Percentiles rank a stretch among this genome's conserved stretches.
phyloP scores from a whole-genome alignment of 2,888 invertebrate species.

The Tanypteryx hageni region DNA sequence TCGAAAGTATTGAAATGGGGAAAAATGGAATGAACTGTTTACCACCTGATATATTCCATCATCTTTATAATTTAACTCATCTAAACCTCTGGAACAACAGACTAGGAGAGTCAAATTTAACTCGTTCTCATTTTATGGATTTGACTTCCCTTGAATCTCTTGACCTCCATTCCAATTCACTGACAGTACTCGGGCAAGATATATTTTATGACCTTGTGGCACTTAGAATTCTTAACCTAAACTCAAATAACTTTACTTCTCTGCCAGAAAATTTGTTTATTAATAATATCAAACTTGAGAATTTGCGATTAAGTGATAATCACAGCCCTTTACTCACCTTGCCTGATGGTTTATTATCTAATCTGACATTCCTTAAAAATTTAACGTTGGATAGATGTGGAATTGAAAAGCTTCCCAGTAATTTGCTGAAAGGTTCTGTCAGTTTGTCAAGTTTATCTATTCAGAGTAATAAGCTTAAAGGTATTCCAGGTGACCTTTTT shows the following conservation, averaged over 20 bases:
- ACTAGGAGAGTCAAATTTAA: conserved; percentile 78
- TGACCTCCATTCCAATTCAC: conserved; percentile 74
- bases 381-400: conserved; percentile 69
- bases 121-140: conserved; percentile 81
- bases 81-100: conserved; percentile 85
- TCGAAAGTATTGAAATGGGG: conserved; percentile 82
- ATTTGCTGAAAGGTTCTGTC: conserved; percentile 77
- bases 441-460: conserved; percentile 14
- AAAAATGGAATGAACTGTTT: conserved; percentile 82
- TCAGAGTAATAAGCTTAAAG: conserved; percentile 61
- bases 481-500: conserved; percentile 66
- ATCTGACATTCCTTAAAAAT: conserved; percentile 68
- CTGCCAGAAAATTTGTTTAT: conserved; percentile 66
- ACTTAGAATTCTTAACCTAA: conserved; percentile 72
- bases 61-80: conserved; percentile 79
- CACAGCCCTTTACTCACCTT: conserved; percentile 67
- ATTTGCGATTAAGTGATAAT: conserved; percentile 66
- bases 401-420: conserved; percentile 77
- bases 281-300: conserved; percentile 65
- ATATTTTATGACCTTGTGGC: conserved; percentile 73
- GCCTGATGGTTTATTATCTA: conserved; percentile 69
- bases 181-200: conserved; percentile 3
- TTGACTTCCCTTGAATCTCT: conserved; percentile 81
- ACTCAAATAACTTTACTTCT: conserved; percentile 67
- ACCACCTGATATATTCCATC: conserved; percentile 80